A percentile compares a stretch with the other conserved stretches of the same genome.
Evolutionary conservation across 2,797 vertebrate species (phyloP).

Genomic region (Myotis daubentonii): DNA sequence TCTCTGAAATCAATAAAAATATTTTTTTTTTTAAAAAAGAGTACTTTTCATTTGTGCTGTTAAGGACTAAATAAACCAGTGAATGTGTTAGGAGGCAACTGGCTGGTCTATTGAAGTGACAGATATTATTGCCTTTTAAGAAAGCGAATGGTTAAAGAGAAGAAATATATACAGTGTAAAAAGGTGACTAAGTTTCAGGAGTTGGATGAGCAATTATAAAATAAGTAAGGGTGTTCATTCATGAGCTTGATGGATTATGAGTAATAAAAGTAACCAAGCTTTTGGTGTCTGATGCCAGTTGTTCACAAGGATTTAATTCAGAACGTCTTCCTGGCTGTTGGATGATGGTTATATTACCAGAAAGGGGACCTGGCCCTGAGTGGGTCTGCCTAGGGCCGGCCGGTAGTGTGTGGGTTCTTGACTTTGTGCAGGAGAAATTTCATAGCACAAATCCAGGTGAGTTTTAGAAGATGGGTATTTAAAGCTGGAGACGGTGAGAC

Average conservation of each 20-base stretch:
- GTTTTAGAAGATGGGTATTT: too few species aligned
- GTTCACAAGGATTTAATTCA: not conserved
- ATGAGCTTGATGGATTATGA: not conserved
- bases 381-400: too few species aligned
- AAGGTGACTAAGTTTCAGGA: not conserved
- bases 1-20: too few species aligned
- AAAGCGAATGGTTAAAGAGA: slow-evolving; percentile 37
- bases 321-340: not conserved
- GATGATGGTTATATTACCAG: not conserved
- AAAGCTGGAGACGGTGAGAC: too few species aligned
- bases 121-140: slow-evolving; percentile 9
- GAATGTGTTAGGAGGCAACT: not conserved
- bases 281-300: not conserved
- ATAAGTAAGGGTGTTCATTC: not conserved
- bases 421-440: too few species aligned
- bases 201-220: not conserved
- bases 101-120: not conserved
- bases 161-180: not conserved
- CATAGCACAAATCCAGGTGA: too few species aligned
- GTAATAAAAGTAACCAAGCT: not conserved
- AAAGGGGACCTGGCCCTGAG: too few species aligned
- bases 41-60: not conserved
- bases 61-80: not conserved
- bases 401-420: too few species aligned
- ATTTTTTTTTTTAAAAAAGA: not conserved